Evolutionary conservation across 1,140 invertebrate genomes (phyloP).

Genomic region (Watersipora subatra): DNA sequence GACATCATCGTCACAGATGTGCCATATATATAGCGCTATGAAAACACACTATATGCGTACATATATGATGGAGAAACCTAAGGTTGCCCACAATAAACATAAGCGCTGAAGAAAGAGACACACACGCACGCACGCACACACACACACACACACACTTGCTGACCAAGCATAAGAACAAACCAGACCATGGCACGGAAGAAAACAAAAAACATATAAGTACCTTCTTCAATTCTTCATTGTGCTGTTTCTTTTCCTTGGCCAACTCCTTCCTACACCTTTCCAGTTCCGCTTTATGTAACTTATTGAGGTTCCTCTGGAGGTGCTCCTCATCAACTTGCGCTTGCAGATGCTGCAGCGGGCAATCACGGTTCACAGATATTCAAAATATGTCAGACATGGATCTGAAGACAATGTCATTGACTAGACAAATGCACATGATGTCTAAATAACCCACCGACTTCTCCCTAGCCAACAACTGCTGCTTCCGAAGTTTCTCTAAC

Average conservation of each 20-base stretch:
- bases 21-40: no score
- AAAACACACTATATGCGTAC: no score
- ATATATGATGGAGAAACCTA: no score
- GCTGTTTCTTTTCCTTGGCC: slow-evolving; percentile 94
- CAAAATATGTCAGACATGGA: no score
- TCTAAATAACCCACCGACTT: slow-evolving; percentile 23
- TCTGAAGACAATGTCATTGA: no score
- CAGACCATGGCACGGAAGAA: no score
- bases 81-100: no score
- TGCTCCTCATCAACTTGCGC: slow-evolving; percentile 68
- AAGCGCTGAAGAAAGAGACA: no score
- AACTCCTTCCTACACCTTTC: slow-evolving; percentile 77
- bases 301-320: slow-evolving; percentile 76
- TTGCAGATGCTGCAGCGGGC: slow-evolving; percentile 54
- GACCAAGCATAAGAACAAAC: not conserved
- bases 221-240: slow-evolving; percentile 81
- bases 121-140: no score
- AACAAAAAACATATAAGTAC: no score
- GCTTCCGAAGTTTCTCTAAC: slow-evolving; percentile 71
- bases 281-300: slow-evolving; percentile 74
- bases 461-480: slow-evolving; percentile 75
- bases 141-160: not conserved
- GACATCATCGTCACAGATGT: not conserved
- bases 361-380: slow-evolving; percentile 12
- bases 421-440: not conserved